Percentiles rank a stretch among this genome's conserved stretches.
These are phyloP conservation scores for Hemichromis elongatus DNA, from an alignment of 2,113 vertebrate species.

Conservation along the genomic window DNA sequence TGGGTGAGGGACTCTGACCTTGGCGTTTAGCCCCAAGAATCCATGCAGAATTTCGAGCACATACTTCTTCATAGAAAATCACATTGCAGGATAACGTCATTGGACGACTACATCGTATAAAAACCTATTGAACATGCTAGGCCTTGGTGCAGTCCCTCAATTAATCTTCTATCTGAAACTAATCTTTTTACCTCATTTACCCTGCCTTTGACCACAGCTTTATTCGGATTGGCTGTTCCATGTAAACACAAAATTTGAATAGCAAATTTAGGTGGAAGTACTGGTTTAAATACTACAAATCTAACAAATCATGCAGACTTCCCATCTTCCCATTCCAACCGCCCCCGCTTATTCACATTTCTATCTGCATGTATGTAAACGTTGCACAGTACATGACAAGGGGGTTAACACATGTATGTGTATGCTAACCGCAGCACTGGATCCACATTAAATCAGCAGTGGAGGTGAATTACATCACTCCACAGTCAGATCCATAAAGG, in stretches of 20 bases:
- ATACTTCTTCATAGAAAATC: neutral
- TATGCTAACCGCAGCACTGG: conserved; percentile 21
- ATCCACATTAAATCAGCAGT: conserved; percentile 55
- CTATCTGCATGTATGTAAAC: neutral
- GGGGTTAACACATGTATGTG: conserved; percentile 1
- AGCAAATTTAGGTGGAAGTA: neutral
- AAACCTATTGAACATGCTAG: neutral
- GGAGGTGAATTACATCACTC: conserved; percentile 56
- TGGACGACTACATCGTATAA: neutral
- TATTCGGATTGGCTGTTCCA: neutral
- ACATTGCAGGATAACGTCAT: neutral
- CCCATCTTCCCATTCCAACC: neutral
- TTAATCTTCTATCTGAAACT: neutral
- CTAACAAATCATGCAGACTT: neutral
- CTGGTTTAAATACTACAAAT: neutral
- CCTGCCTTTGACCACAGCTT: neutral
- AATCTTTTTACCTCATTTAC: neutral
- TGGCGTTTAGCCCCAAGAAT: neutral
- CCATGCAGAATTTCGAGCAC: neutral
- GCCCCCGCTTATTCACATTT: neutral
- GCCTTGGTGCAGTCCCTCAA: neutral
- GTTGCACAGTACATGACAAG: neutral
- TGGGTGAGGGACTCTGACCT: neutral
- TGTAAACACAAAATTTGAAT: neutral
- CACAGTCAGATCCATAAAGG: conserved; percentile 65